These are phyloP conservation scores for Mareca penelope DNA, from an alignment of 2,797 vertebrate species.

Conservation along the genomic window DNA sequence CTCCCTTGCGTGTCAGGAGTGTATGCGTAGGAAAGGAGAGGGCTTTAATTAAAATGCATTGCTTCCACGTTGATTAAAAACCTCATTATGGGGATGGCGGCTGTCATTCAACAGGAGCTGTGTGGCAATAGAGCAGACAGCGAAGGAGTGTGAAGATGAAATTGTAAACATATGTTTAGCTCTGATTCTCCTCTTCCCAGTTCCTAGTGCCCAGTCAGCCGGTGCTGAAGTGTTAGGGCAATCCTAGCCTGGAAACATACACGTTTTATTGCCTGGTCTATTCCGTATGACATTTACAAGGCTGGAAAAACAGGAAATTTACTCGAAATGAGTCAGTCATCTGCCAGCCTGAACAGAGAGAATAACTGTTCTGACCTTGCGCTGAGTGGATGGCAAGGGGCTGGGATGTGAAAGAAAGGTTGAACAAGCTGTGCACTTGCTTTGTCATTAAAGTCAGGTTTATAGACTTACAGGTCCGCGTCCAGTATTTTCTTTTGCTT, in stretches of 20 bases:
- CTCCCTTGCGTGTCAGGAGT: not conserved
- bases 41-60: constrained; percentile 49
- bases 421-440: not conserved
- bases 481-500: not conserved
- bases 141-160: not conserved
- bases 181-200: not conserved
- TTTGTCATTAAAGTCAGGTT: not conserved
- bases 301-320: constrained; percentile 43
- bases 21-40: not conserved
- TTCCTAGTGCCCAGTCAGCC: not conserved
- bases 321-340: constrained; percentile 1
- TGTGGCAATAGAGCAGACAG: not conserved
- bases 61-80: constrained; percentile 30
- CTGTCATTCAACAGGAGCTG: not conserved
- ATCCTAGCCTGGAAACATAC: not conserved
- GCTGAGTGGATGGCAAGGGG: not conserved
- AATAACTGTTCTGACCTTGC: constrained; percentile 18
- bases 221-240: not conserved
- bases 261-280: not conserved
- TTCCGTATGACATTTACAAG: constrained; percentile 39
- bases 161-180: not conserved
- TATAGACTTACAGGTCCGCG: not conserved
- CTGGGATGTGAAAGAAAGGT: not conserved
- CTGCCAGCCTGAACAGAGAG: not conserved
- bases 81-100: not conserved